Percentiles rank a stretch among this genome's conserved stretches.
phyloP scores from a whole-genome alignment of 2,888 invertebrate genomes.

The Athrips mouffetella region DNA sequence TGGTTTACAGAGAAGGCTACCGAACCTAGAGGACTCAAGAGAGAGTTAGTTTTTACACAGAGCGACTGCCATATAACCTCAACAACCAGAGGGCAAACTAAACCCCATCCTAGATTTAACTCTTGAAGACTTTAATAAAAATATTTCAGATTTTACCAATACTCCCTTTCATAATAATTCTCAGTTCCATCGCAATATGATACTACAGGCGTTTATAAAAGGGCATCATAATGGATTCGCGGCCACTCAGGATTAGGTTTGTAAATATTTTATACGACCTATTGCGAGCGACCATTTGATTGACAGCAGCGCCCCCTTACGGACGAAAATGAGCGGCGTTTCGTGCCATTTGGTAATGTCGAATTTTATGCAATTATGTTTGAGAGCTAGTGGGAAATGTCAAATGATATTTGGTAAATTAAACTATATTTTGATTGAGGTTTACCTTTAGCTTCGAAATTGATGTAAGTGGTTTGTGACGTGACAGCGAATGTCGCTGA shows the following conservation, averaged over 20 bases:
- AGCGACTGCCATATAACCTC: too few relatives aligned
- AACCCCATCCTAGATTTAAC: too few relatives aligned
- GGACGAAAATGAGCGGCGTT: constrained; percentile 27
- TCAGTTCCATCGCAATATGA: constrained; percentile 29
- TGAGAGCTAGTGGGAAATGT: constrained; percentile 1
- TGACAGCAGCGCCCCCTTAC: constrained; percentile 58
- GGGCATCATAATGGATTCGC: constrained; percentile 62
- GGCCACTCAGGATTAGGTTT: constrained; percentile 66
- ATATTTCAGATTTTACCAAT: not conserved
- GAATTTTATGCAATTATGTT: constrained; percentile 11
- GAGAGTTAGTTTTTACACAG: too few relatives aligned
- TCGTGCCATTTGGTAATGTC: constrained; percentile 11
- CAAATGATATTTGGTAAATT: not conserved
- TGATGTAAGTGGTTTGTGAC: too few relatives aligned
- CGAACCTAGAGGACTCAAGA: too few relatives aligned
- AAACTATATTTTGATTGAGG: not conserved
- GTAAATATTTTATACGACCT: constrained; percentile 72
- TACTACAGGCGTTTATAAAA: constrained; percentile 37
- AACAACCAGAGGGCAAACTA: too few relatives aligned
- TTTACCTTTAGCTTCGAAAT: not conserved
- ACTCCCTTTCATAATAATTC: not conserved
- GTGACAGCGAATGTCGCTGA: too few relatives aligned
- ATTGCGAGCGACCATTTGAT: constrained; percentile 61
- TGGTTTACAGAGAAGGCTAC: too few relatives aligned
- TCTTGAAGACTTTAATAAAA: not conserved